phyloP scores from a whole-genome alignment of 2,888 invertebrate genomes.

The Eremobia ochroleuca region DNA sequence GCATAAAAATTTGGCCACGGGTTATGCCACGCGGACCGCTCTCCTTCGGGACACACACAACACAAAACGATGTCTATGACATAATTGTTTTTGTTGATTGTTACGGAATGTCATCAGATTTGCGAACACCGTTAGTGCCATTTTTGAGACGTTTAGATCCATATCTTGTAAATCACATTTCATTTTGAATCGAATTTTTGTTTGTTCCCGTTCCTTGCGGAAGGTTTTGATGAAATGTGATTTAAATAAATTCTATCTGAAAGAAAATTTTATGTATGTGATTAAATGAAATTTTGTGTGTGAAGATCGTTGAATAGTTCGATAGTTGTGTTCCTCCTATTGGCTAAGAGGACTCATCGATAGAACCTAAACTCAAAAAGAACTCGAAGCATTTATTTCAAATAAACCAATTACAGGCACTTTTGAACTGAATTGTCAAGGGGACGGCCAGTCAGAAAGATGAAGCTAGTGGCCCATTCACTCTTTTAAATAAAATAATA shows the following conservation, averaged over 20 bases:
- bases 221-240: neutral
- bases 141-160: conserved; percentile 77
- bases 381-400: too few relatives aligned
- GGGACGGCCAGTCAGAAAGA: too few relatives aligned
- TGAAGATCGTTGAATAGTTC: neutral
- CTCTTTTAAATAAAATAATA: too few relatives aligned
- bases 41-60: conserved; percentile 76
- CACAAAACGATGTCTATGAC: conserved; percentile 84
- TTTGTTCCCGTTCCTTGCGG: neutral
- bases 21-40: conserved; percentile 80
- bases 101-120: conserved; percentile 81
- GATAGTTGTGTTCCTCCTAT: neutral
- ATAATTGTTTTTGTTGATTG: conserved; percentile 89
- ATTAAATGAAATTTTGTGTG: too few relatives aligned
- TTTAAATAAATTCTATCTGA: too few relatives aligned
- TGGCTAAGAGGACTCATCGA: neutral
- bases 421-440: too few relatives aligned
- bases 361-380: neutral
- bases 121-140: conserved; percentile 87
- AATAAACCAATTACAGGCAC: too few relatives aligned
- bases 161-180: conserved; percentile 63
- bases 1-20: conserved; percentile 88
- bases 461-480: too few relatives aligned
- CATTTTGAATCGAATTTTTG: conserved; percentile 41
- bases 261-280: too few relatives aligned